phyloP scores from a whole-genome alignment of 1,140 invertebrate species.

The Drosophila kikkawai region DNA sequence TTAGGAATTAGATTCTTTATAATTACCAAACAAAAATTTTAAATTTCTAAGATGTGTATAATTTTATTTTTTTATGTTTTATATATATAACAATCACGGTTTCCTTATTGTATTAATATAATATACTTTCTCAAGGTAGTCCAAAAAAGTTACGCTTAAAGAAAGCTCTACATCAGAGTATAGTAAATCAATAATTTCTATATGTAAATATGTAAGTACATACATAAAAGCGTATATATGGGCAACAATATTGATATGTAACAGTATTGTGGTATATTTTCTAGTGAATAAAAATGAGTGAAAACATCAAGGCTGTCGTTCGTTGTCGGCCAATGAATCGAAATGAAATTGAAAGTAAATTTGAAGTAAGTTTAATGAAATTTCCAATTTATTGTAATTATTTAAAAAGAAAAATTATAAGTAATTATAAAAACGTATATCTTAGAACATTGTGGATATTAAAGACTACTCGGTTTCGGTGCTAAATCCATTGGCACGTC shows the following conservation, averaged over 20 bases:
- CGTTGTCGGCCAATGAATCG: conserved; percentile 95
- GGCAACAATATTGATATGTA: neutral
- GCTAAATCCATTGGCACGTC: conserved; percentile 84
- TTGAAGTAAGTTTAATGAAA: conserved; percentile 86
- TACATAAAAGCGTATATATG: too few relatives aligned
- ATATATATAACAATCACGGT: neutral
- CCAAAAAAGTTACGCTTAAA: neutral
- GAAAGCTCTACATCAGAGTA: neutral
- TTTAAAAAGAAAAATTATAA: too few relatives aligned
- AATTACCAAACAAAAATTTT: too few relatives aligned
- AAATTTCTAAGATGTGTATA: too few relatives aligned
- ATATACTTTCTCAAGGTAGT: neutral
- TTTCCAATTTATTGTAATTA: too few relatives aligned
- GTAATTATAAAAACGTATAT: neutral
- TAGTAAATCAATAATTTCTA: neutral
- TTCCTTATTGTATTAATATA: neutral
- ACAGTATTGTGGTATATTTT: neutral
- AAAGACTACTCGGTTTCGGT: conserved; percentile 86
- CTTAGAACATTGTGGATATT: conserved; percentile 91
- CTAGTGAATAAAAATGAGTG: conserved; percentile 86
- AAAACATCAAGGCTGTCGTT: conserved; percentile 96
- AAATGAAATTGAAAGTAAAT: conserved; percentile 90
- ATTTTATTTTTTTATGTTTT: neutral
- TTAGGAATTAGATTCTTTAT: too few relatives aligned
- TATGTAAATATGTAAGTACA: neutral